Evolutionary conservation across 2,888 invertebrate genomes (phyloP), one percentile per base, ranked within the genome.

Genomic region (Alcis repandata): DNA sequence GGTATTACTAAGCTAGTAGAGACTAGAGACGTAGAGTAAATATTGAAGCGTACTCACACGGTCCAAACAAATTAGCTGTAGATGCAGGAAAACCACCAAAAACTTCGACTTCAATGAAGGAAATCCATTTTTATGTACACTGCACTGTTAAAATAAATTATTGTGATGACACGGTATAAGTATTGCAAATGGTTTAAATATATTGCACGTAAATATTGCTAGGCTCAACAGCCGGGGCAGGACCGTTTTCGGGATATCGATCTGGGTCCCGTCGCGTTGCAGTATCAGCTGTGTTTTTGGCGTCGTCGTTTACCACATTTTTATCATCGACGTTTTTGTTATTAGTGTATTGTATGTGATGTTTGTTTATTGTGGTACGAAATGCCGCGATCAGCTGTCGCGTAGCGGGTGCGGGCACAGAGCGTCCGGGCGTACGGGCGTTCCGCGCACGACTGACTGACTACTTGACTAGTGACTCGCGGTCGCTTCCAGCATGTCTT

Each of bases 381-480:
- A 58, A 65, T 40, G 63, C 74, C 74, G 71, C 86, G 84, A 89
- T 91, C 91, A 91, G 91, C 90, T 92, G 91, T 86, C 84, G 65
- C 70, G 73, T 75, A 58, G 43, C 70, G 64, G 67, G 73, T 63
- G 73, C 70, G 68, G 69, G 70, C 77, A 82, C 80, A 75, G 76
- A 67, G 71, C 79, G 82, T 82, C 77, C 87, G 83, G 79, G 78
- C 87, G 82, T 77, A 79, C 88, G 83, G 79, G 79, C 87, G 82
- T 79, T 78, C 86, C 85, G 89, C 91, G 88, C 89, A 88, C 91
- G 89, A 91, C 91, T 90, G 89, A 91, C 91, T 90, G 89, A 84
- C 85, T 82, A 36, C 17, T 20, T 27, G 27, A 27, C 27, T 27
- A 27, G 15, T 13, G 51, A 13, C 36, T 36, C 19, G 51, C 66